Evolutionary conservation across 2,888 invertebrate genomes (phyloP).

Genomic region (Dolichomitus sp.): DNA sequence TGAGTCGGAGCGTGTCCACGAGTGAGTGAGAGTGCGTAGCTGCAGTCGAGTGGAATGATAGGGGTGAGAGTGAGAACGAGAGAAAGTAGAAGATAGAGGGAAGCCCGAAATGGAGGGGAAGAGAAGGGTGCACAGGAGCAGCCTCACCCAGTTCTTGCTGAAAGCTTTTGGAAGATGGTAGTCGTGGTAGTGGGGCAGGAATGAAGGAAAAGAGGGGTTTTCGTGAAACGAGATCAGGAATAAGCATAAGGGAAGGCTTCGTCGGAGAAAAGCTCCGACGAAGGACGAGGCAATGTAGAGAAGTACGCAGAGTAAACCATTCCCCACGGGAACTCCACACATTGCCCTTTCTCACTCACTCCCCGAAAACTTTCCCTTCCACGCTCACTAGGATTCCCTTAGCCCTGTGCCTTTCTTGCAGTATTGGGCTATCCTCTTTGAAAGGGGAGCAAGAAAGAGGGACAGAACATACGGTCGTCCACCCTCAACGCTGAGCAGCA

Average conservation of each 20-base stretch:
- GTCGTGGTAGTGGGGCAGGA: constrained; percentile 45
- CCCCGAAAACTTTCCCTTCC: constrained; percentile 39
- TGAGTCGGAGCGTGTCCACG: constrained; percentile 72
- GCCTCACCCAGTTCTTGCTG: constrained; percentile 47
- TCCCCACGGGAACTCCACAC: constrained; percentile 50
- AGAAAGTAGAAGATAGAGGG: constrained; percentile 17
- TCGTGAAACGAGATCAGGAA: constrained; percentile 33
- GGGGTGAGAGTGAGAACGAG: constrained; percentile 44
- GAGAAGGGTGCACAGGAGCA: constrained; percentile 22
- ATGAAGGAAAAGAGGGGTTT: constrained; percentile 20
- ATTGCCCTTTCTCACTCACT: constrained; percentile 31
- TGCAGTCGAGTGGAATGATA: constrained; percentile 29
- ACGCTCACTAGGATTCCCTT: constrained; percentile 43
- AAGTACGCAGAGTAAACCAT: constrained; percentile 9
- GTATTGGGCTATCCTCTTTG: constrained; percentile 3
- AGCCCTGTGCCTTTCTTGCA: constrained; percentile 42
- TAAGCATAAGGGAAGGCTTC: constrained; percentile 56
- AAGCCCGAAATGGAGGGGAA: constrained; percentile 20
- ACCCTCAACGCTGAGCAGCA: constrained; percentile 38
- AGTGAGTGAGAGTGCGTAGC: constrained; percentile 49
- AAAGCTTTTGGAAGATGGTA: constrained; percentile 40
- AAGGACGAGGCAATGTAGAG: constrained; percentile 50
- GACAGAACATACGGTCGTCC: constrained; percentile 49
- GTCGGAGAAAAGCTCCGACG: constrained; percentile 30
- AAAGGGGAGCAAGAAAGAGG: constrained; percentile 42